Evolutionary conservation across 2,797 vertebrate species (phyloP).

Genomic region (Mormyrus hasselquistii): DNA sequence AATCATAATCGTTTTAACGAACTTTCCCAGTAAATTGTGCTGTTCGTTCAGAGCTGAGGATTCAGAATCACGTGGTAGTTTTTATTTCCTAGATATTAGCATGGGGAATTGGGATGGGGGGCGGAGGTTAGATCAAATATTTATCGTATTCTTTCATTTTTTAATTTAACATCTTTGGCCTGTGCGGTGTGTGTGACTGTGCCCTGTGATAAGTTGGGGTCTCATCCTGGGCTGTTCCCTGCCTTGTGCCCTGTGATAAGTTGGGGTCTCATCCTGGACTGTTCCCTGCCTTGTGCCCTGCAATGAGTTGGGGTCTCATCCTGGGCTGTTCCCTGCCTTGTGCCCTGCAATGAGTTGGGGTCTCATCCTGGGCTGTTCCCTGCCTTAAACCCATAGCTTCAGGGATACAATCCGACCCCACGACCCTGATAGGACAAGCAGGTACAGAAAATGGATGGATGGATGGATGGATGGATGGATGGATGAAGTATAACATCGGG

Average conservation of each 20-base stretch:
- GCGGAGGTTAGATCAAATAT: neutral
- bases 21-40: neutral
- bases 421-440: neutral
- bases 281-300: neutral
- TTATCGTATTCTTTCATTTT: neutral
- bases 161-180: neutral
- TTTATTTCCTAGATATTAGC: neutral
- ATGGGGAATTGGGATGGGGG: neutral
- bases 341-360: neutral
- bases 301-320: neutral
- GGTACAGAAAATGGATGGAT: neutral
- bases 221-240: neutral
- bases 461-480: neutral
- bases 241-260: neutral
- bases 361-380: neutral
- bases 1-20: slow-evolving; percentile 3
- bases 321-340: neutral
- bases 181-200: neutral
- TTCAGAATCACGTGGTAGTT: neutral
- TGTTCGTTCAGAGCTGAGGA: neutral
- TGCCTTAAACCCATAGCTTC: neutral
- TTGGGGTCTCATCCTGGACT: neutral
- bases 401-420: neutral
- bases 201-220: neutral
- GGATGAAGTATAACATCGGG: neutral